Conservation (phyloP, 2,888 invertebrate species). For the Ferrisia virgata region DNA sequence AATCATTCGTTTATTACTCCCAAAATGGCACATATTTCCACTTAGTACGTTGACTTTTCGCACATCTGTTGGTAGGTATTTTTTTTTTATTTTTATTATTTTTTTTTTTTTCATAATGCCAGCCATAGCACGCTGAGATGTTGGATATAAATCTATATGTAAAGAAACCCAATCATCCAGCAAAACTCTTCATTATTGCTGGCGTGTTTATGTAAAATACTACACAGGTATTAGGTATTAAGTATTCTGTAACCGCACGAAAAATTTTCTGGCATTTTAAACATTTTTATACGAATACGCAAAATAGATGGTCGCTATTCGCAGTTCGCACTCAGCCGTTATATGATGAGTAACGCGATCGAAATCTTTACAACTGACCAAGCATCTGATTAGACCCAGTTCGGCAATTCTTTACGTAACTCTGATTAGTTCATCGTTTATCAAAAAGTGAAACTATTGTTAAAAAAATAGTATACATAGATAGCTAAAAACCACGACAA, state of each 20-base stretch:
- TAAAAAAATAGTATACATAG: too few relatives aligned
- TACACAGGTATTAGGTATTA: too few relatives aligned
- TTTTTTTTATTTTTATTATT: too few relatives aligned
- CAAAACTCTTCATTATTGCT: too few relatives aligned
- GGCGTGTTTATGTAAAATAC: too few relatives aligned
- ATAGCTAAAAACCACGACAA: not conserved
- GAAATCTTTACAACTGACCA: not conserved
- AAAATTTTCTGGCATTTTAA: not conserved
- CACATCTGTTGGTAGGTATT: too few relatives aligned
- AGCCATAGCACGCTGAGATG: too few relatives aligned
- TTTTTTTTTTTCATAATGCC: too few relatives aligned
- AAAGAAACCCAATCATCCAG: not conserved
- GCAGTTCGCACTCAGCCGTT: not conserved
- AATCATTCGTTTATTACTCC: not conserved
- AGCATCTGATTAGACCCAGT: conserved; percentile 18
- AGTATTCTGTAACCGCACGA: not conserved
- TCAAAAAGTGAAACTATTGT: conserved; percentile 27
- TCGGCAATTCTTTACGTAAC: conserved; percentile 18
- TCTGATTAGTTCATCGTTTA: conserved; percentile 15
- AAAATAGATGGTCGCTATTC: not conserved
- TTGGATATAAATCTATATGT: too few relatives aligned
- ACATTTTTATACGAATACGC: not conserved
- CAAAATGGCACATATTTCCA: not conserved
- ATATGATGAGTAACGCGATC: not conserved
- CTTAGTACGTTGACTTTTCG: not conserved